Conservation (phyloP, 2,797 vertebrate species). For the Ispidina picta region DNA sequence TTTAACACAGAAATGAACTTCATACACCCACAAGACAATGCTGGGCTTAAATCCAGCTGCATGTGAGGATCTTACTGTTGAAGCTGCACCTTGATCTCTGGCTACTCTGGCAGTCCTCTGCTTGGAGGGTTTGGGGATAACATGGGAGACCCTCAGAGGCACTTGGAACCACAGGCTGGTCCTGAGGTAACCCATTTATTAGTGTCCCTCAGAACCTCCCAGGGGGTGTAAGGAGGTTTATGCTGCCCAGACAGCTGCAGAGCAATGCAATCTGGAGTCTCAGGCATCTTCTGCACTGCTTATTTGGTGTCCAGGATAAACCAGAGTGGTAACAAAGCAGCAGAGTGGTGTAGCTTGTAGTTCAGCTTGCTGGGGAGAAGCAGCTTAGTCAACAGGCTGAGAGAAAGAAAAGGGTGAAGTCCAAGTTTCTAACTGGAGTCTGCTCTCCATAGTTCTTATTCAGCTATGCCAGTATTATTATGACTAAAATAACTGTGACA, state of each 20-base stretch:
- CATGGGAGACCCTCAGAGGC: not conserved
- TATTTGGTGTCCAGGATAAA: not conserved
- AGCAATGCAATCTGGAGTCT: not conserved
- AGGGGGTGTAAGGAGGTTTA: not conserved
- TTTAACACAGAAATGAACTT: not conserved
- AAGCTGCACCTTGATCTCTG: not conserved
- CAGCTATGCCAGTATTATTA: not conserved
- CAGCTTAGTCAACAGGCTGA: not conserved
- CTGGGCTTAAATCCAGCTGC: not conserved
- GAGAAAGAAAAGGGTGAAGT: not conserved
- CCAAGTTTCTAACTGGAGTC: not conserved
- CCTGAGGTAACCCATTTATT: not conserved
- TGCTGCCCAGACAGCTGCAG: not conserved
- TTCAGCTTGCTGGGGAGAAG: not conserved
- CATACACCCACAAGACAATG: not conserved
- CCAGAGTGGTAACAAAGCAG: not conserved
- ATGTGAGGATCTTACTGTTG: not conserved
- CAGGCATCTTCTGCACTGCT: not conserved
- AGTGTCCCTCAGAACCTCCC: rapidly evolving
- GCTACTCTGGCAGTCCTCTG: not conserved
- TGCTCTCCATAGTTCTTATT: not conserved
- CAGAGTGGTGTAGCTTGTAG: not conserved
- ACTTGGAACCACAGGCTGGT: not conserved
- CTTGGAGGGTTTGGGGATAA: not conserved
- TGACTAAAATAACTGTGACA: rapidly evolving